phyloP scores from a whole-genome alignment of 2,888 invertebrate species.

The Chorisops tibialis region DNA sequence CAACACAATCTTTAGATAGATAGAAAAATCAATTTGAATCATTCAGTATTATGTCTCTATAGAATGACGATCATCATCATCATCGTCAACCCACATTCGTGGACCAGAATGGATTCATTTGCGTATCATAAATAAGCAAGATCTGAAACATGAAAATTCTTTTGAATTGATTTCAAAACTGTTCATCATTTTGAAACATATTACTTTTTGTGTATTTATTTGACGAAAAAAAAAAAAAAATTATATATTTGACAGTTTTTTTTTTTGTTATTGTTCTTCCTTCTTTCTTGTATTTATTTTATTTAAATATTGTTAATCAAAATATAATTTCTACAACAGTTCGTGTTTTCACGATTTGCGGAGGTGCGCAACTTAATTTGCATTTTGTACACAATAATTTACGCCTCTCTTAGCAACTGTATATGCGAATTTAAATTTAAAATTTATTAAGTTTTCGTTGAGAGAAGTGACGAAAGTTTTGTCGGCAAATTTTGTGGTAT shows the following conservation, averaged over 20 bases:
- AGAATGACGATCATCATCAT: conserved; percentile 18
- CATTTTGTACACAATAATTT: neutral
- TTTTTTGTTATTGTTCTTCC: too few relatives aligned
- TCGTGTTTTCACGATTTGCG: neutral
- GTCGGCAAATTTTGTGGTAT: too few relatives aligned
- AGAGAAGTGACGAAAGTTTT: too few relatives aligned
- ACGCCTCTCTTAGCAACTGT: too few relatives aligned
- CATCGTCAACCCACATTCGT: conserved; percentile 12
- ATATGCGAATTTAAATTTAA: too few relatives aligned
- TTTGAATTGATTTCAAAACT: conserved; percentile 16
- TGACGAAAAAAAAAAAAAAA: too few relatives aligned
- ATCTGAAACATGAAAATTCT: neutral
- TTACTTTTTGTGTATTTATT: too few relatives aligned
- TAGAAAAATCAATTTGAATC: conserved; percentile 19
- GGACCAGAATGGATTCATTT: neutral
- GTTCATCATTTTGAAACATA: neutral
- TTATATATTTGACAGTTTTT: too few relatives aligned
- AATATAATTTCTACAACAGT: too few relatives aligned
- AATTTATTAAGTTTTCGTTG: too few relatives aligned
- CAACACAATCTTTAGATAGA: conserved; percentile 1
- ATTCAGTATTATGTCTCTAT: conserved; percentile 18
- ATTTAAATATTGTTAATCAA: too few relatives aligned
- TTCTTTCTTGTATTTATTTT: too few relatives aligned
- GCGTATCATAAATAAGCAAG: conserved; percentile 11
- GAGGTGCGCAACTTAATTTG: conserved; percentile 13